Evolutionary conservation across 2,888 invertebrate species (phyloP).

Genomic region (Caenorhabditis japonica): DNA sequence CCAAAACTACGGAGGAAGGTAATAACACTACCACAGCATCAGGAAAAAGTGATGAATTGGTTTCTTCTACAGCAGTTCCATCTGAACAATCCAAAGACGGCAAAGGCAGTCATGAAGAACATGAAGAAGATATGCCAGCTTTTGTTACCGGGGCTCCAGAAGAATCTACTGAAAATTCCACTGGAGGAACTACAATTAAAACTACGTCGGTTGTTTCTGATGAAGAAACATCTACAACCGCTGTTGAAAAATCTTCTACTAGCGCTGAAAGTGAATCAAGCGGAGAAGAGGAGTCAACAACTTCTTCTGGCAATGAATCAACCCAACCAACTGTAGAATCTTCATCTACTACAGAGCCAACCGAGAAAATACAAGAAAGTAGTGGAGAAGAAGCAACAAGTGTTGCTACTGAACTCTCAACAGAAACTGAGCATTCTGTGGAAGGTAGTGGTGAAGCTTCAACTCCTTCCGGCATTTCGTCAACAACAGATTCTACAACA

Average conservation of each 20-base stretch:
- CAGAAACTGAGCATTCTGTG: not conserved
- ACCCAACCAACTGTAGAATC: not conserved
- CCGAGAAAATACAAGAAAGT: too few species aligned
- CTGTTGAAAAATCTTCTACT: not conserved
- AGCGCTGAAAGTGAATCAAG: conserved; percentile 8
- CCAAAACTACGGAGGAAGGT: conserved; percentile 7
- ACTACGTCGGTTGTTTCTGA: not conserved
- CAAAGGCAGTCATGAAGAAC: conserved; percentile 10
- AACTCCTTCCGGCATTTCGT: not conserved
- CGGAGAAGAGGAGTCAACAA: conserved; percentile 19
- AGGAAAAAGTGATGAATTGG: not conserved
- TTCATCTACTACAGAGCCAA: conserved; percentile 4
- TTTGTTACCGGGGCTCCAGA: conserved; percentile 24
- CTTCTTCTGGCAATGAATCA: not conserved
- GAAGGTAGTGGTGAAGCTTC: conserved; percentile 16
- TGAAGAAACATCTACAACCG: not conserved
- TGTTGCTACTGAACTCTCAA: conserved; percentile 2
- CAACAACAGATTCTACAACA: conserved; percentile 11
- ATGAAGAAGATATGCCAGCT: conserved; percentile 31
- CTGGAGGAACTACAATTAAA: not conserved
- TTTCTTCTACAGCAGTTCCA: too few species aligned
- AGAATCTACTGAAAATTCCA: not conserved
- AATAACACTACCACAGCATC: conserved; percentile 1
- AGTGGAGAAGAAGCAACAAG: conserved; percentile 2
- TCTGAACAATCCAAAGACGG: too few species aligned